Evolutionary conservation across 2,888 invertebrate species (phyloP).

Genomic region (Cryptus armator): DNA sequence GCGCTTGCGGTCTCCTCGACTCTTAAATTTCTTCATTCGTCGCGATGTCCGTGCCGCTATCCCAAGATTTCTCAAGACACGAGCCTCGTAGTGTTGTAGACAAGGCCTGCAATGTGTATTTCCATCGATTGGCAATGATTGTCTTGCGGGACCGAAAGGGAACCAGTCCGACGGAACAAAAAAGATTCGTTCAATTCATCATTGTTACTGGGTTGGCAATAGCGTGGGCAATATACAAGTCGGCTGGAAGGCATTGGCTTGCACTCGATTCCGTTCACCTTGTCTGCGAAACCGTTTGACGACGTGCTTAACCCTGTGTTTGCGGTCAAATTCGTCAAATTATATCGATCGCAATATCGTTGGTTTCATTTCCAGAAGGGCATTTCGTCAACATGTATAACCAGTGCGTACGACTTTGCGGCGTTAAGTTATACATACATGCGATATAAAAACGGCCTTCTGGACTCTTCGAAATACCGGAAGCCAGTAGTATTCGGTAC

Average conservation of each 20-base stretch:
- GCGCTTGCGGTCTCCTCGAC: conserved; percentile 10
- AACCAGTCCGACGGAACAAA: conserved; percentile 23
- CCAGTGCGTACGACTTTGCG: not conserved
- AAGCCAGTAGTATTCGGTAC: not conserved
- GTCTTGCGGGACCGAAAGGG: conserved; percentile 26
- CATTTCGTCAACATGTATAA: not conserved
- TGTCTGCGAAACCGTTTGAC: conserved; percentile 20
- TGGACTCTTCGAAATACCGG: not conserved
- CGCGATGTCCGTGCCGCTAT: conserved; percentile 1
- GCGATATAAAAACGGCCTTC: not conserved
- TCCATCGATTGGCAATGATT: conserved; percentile 44
- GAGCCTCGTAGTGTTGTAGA: conserved; percentile 4
- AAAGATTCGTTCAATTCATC: conserved; percentile 11
- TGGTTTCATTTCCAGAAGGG: not conserved
- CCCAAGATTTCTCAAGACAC: conserved; percentile 31
- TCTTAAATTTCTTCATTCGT: conserved; percentile 51
- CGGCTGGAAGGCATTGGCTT: not conserved
- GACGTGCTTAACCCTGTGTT: conserved; percentile 10
- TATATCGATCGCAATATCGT: conserved; percentile 8
- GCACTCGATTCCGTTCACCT: conserved; percentile 12
- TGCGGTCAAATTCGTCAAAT: conserved; percentile 6
- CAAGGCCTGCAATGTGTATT: conserved; percentile 31
- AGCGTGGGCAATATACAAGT: not conserved
- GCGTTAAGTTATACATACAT: not conserved
- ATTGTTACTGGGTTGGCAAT: conserved; percentile 1